Evolutionary conservation across 2,888 invertebrate genomes (phyloP).

Genomic region (Conomelus anceps): DNA sequence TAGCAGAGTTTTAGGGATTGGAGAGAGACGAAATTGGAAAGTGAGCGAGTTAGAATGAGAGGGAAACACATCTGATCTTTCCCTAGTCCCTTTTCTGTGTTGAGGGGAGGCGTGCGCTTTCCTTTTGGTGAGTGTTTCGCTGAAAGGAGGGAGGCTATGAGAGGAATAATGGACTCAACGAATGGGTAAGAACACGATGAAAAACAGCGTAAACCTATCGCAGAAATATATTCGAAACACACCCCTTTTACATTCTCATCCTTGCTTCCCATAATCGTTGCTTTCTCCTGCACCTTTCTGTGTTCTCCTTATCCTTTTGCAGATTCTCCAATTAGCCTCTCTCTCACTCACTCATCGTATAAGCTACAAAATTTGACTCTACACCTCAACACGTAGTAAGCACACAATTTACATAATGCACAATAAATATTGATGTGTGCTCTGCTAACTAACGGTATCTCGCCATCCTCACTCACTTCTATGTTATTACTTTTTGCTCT

Average conservation of each 20-base stretch:
- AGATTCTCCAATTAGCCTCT: background rate
- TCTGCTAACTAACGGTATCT: background rate
- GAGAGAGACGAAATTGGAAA: background rate
- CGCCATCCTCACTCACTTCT: background rate
- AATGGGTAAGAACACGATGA: background rate
- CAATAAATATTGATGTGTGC: conserved; percentile 10
- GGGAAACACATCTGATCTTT: background rate
- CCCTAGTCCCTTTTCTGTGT: background rate
- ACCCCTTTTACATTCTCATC: background rate
- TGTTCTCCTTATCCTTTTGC: background rate
- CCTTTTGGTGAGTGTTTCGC: background rate
- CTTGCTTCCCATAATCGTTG: background rate
- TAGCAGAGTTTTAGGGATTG: background rate
- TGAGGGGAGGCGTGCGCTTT: background rate
- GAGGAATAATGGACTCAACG: background rate
- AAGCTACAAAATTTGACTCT: background rate
- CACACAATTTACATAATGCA: conserved; percentile 11
- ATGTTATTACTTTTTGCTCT: background rate
- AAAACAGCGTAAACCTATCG: background rate
- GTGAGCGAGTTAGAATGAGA: background rate
- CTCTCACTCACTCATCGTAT: background rate
- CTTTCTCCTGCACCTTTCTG: background rate
- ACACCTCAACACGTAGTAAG: background rate
- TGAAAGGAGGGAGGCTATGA: background rate
- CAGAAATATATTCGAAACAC: background rate